phyloP scores from a whole-genome alignment of 2,113 vertebrate species.

The Danio rerio region DNA sequence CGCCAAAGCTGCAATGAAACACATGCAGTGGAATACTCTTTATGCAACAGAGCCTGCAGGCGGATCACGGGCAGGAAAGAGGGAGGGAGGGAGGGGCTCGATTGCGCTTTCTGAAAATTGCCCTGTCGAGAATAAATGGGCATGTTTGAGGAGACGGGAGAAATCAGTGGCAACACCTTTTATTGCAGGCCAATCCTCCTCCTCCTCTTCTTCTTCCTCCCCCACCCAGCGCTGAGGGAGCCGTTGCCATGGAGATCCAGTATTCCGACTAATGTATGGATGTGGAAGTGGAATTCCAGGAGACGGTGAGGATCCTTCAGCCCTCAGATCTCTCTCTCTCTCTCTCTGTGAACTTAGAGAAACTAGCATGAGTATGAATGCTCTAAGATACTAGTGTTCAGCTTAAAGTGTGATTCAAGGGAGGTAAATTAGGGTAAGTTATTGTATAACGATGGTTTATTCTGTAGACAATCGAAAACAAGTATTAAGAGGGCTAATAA shows the following conservation, averaged over 20 bases:
- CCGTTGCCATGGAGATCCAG: slow-evolving; percentile 63
- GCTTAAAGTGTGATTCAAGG: too few species aligned
- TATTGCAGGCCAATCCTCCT: slow-evolving; percentile 39
- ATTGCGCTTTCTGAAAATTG: slow-evolving; percentile 37
- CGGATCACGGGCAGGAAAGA: background rate
- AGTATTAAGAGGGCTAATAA: too few species aligned
- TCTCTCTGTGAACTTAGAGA: background rate
- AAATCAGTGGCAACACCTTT: slow-evolving; percentile 55
- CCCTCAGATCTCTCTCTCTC: slow-evolving; percentile 30
- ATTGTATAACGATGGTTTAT: too few species aligned
- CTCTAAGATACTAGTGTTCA: too few species aligned
- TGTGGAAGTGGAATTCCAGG: slow-evolving; percentile 56
- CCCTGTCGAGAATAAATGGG: slow-evolving; percentile 47
- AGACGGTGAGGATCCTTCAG: slow-evolving; percentile 27
- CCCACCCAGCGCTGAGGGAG: slow-evolving; percentile 51
- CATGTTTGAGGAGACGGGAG: slow-evolving; percentile 36
- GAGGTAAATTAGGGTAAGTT: too few species aligned
- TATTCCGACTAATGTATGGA: slow-evolving; percentile 56
- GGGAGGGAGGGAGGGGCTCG: background rate
- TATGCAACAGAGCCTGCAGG: background rate
- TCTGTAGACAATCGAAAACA: too few species aligned
- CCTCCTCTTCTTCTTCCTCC: slow-evolving; percentile 37
- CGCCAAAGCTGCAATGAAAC: background rate
- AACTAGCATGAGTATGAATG: background rate
- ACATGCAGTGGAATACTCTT: background rate